Conservation (phyloP, 2,797 vertebrate genomes). For the Notolepis coatsorum region DNA sequence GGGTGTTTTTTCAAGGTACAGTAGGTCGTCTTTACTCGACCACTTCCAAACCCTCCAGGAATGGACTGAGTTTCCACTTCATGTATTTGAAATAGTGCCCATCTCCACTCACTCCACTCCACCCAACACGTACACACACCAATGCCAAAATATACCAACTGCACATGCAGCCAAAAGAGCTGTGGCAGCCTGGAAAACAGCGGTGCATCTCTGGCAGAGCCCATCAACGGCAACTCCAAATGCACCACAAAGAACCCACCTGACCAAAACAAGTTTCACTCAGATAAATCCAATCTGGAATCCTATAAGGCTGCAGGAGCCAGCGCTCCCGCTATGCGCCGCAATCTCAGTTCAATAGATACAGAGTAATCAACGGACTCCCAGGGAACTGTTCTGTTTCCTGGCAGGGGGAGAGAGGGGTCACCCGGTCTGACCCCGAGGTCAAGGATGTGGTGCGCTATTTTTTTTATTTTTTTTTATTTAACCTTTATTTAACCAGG, state of each 20-base stretch:
- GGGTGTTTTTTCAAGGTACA: too few species aligned
- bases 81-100: too few species aligned
- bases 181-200: conserved; percentile 2
- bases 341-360: conserved; percentile 25
- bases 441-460: conserved; percentile 35
- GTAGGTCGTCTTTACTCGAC: too few species aligned
- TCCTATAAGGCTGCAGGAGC: not conserved
- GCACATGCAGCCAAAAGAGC: too few species aligned
- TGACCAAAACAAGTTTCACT: not conserved
- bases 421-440: conserved; percentile 34
- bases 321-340: not conserved
- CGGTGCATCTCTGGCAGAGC: not conserved
- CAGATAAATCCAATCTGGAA: conserved; percentile 9
- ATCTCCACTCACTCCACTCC: too few species aligned
- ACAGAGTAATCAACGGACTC: conserved; percentile 40
- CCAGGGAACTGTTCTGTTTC: conserved; percentile 46
- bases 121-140: too few species aligned
- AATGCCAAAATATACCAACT: too few species aligned
- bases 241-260: conserved; percentile 4
- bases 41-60: too few species aligned
- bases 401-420: conserved; percentile 29
- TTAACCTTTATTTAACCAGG: too few species aligned
- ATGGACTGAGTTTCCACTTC: too few species aligned
- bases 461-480: too few species aligned
- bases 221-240: conserved; percentile 11